A percentile compares a stretch with the other conserved stretches of the same genome.
Evolutionary conservation across 53 echinoderm and acorn worm species (phyloP).

Genomic region (Arbacia lixula): DNA sequence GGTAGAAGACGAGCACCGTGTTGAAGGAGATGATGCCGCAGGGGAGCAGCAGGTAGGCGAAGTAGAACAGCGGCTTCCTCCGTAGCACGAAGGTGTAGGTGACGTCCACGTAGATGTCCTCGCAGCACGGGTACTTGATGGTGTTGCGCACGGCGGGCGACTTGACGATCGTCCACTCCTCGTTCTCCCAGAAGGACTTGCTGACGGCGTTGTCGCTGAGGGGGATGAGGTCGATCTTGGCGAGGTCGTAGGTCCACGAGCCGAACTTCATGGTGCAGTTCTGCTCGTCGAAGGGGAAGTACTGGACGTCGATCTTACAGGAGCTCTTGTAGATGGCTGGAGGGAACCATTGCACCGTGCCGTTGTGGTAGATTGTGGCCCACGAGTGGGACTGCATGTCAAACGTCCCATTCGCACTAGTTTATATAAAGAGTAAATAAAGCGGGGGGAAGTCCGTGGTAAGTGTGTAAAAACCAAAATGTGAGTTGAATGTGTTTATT

Average conservation of each 20-base stretch:
- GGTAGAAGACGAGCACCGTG: constrained; percentile 93
- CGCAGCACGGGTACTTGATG: constrained; percentile 84
- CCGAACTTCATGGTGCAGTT: constrained; percentile 92
- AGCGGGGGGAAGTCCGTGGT: neutral
- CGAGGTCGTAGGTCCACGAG: constrained; percentile 89
- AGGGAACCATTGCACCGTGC: constrained; percentile 86
- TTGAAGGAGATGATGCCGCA: constrained; percentile 93
- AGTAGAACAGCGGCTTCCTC: constrained; percentile 91
- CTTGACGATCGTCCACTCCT: constrained; percentile 84
- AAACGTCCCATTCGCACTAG: constrained; percentile 92
- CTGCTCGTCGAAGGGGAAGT: constrained; percentile 98
- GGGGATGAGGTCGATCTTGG: constrained; percentile 81
- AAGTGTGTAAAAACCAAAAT: no score
- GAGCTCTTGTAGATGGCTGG: constrained; percentile 96
- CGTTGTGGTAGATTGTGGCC: constrained; percentile 79
- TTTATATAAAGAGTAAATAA: neutral
- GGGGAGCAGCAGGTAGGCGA: constrained; percentile 87
- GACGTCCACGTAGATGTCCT: constrained; percentile 84
- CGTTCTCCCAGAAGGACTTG: constrained; percentile 88
- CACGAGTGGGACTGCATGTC: constrained; percentile 80
- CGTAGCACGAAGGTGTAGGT: constrained; percentile 88
- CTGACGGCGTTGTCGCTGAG: constrained; percentile 63
- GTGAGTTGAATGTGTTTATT: no score
- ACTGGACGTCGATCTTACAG: constrained; percentile 89
- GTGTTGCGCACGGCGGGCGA: constrained; percentile 75